Conservation (phyloP, 2,113 vertebrate species). For the Tragelaphus strepsiceros region DNA sequence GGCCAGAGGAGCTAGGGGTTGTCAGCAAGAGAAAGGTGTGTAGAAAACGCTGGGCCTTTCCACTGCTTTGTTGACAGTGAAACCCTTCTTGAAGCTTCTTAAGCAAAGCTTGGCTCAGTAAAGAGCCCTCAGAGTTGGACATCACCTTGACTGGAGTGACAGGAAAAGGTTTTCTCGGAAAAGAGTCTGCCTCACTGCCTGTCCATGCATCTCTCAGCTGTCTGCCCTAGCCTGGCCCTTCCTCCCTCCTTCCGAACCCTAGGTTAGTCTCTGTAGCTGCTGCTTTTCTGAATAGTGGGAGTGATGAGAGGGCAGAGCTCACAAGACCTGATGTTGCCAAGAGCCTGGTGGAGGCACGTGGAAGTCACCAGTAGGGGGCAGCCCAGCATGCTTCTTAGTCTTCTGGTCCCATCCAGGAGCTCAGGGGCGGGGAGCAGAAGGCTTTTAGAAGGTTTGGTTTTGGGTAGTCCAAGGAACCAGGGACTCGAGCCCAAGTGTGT, state of each 20-base stretch:
- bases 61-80: background rate
- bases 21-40: background rate
- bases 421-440: background rate
- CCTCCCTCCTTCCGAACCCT: background rate
- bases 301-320: background rate
- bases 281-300: background rate
- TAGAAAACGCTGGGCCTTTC: background rate
- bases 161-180: background rate
- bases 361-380: constrained; percentile 54
- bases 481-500: background rate
- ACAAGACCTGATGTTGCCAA: background rate
- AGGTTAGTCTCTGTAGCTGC: background rate
- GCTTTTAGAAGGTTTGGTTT: background rate
- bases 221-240: background rate
- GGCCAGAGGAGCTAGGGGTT: background rate
- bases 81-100: background rate
- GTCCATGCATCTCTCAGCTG: rapidly evolving
- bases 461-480: background rate
- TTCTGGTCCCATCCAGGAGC: background rate
- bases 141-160: background rate
- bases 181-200: background rate
- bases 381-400: background rate
- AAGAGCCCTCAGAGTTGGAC: background rate
- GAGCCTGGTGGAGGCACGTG: background rate
- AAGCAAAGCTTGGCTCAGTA: background rate